Percentiles rank a stretch among this genome's conserved stretches.
These are phyloP conservation scores for Calosoma granatense DNA, from an alignment of 1,140 invertebrate genomes.

Conservation along the genomic window DNA sequence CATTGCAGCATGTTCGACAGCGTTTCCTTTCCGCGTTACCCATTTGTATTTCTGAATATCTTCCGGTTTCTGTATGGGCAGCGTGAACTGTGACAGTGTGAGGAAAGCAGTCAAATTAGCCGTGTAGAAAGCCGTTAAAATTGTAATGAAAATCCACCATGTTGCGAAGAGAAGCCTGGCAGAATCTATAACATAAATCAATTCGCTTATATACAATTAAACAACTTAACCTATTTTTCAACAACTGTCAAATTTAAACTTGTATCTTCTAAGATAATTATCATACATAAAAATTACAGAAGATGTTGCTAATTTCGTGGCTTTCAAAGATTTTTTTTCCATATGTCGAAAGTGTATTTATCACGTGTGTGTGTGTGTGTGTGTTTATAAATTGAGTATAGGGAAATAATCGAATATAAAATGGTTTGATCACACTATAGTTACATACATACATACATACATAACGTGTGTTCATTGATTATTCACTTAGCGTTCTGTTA, in stretches of 20 bases:
- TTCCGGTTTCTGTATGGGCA: slow-evolving; percentile 57
- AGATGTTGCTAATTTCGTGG: no score
- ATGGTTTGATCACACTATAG: not conserved
- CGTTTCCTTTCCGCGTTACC: slow-evolving; percentile 52
- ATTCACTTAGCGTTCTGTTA: not conserved
- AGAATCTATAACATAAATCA: slow-evolving; percentile 53
- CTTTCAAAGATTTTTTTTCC: no score
- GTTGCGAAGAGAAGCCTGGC: slow-evolving; percentile 74
- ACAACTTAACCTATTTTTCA: slow-evolving; percentile 8
- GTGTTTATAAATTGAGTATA: no score
- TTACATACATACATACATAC: no score
- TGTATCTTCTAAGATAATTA: no score
- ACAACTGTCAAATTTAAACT: no score
- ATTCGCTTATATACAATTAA: not conserved
- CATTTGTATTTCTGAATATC: slow-evolving; percentile 62
- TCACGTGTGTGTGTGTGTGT: no score
- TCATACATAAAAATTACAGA: no score
- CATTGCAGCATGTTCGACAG: slow-evolving; percentile 50
- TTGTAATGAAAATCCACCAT: slow-evolving; percentile 85
- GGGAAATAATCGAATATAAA: no score
- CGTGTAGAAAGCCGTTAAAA: slow-evolving; percentile 84
- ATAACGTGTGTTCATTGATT: no score
- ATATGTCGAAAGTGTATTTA: no score
- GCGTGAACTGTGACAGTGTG: slow-evolving; percentile 70
- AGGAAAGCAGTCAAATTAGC: slow-evolving; percentile 84